Conservation (phyloP, 2,888 invertebrate species). For the Acanthosepion pharaonis region DNA sequence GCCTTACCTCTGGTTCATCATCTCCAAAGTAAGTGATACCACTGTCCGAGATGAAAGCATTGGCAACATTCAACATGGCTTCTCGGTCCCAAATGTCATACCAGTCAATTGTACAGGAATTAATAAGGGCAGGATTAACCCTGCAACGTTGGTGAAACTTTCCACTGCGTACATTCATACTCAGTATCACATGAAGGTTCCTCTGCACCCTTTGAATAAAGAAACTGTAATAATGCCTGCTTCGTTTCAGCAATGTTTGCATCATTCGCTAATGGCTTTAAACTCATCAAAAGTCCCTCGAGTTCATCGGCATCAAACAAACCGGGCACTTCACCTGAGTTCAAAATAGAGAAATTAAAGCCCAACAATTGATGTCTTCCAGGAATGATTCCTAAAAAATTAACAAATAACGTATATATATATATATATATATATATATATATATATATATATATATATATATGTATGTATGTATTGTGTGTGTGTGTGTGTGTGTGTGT, state of each 20-base stretch:
- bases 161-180: slow-evolving; percentile 73
- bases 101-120: slow-evolving; percentile 75
- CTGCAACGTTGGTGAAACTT: slow-evolving; percentile 73
- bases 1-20: slow-evolving; percentile 63
- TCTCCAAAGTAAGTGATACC: slow-evolving; percentile 69
- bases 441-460: neutral
- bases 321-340: slow-evolving; percentile 74
- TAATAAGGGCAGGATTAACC: slow-evolving; percentile 74
- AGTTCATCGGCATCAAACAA: slow-evolving; percentile 74
- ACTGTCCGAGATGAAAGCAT: slow-evolving; percentile 71
- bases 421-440: neutral
- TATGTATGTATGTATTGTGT: neutral
- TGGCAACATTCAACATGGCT: slow-evolving; percentile 73
- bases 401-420: neutral
- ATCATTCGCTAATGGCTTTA: slow-evolving; percentile 71
- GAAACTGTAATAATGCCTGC: slow-evolving; percentile 70
- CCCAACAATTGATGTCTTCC: slow-evolving; percentile 75
- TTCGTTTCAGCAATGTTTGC: slow-evolving; percentile 72
- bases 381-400: slow-evolving; percentile 71
- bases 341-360: slow-evolving; percentile 73
- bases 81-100: slow-evolving; percentile 73
- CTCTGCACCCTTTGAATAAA: slow-evolving; percentile 71
- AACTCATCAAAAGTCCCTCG: slow-evolving; percentile 73
- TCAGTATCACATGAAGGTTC: slow-evolving; percentile 73
- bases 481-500: too few species aligned